Evolutionary conservation across 2,888 invertebrate genomes (phyloP), one percentile per base, ranked within the genome.

Genomic region (Spodoptera picta): DNA sequence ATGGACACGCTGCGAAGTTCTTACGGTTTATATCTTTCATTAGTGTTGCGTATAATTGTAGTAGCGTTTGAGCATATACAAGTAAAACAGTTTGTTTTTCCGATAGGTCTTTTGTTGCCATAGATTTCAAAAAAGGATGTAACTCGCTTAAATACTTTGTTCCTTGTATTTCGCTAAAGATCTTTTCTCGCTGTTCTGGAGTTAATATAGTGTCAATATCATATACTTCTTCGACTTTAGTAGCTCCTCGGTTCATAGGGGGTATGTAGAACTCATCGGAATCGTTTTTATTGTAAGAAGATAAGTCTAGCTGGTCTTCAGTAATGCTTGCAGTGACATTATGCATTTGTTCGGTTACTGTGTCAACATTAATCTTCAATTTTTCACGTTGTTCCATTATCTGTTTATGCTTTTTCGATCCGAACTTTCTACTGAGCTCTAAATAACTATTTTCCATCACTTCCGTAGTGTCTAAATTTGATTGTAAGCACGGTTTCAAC

Each of bases 341-440:
- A 70, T 95, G 94, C 83, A 96, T 90, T 65, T 96, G 95, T 42
- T 96, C 95, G 0, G 95, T 95, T 0, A 96, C 95, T 0, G 95
- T 93, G 14, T 95, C 91, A 0, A 96, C 90, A 67, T 96, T 95
- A 0, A 96, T 87, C 81, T 95, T 95, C 54, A 96, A 82, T 80
- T 94, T 95, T 80, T 96, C 96, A 0, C 83, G 85, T n/a, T 96
- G 96, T 74, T 96, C 96, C 65, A 95, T 95, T 52, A 87, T 86
- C 73, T 96, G 87, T 81, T 95, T 96, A 0, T 91, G 90, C 79
- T 93, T 95, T 71, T 96, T 96, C 0, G 96, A 96, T 2, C 96
- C 96, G 80, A 96, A 96, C 71, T 96, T 94, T 77, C 96, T 95
- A 51, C 95, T 95, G 0, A 96, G 85, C 56, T 94, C 94, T 24